Conservation (phyloP, 2,797 vertebrate species). For the Lerista edwardsae region DNA sequence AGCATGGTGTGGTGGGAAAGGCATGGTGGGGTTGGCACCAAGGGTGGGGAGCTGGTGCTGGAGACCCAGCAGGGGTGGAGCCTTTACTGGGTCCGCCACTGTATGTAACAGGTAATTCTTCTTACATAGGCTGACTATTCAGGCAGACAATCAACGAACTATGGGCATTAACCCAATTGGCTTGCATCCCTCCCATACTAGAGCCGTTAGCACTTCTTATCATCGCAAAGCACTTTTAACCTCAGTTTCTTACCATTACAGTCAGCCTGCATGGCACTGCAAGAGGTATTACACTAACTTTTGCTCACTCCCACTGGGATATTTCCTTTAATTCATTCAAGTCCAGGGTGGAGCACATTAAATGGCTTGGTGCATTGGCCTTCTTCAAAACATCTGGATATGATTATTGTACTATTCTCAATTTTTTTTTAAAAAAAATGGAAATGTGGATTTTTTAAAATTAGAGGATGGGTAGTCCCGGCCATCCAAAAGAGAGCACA, state of each 20-base stretch:
- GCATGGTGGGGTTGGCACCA: no score
- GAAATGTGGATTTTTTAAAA: conserved; percentile 5
- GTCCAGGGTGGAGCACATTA: conserved; percentile 14
- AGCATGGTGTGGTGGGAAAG: no score
- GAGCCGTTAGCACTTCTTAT: conserved; percentile 3
- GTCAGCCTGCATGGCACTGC: not conserved
- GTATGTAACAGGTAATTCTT: not conserved
- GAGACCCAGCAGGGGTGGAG: no score
- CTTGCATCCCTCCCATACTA: not conserved
- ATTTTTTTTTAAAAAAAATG: not conserved
- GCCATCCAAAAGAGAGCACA: not conserved
- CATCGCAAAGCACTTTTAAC: conserved; percentile 1
- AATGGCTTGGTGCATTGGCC: conserved; percentile 15
- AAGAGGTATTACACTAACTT: conserved; percentile 20
- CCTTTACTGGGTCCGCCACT: no score
- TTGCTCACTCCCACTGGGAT: conserved; percentile 37
- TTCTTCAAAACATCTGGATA: not conserved
- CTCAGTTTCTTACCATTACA: not conserved
- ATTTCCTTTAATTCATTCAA: conserved; percentile 30
- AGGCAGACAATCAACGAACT: not conserved
- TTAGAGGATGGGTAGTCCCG: conserved; percentile 14
- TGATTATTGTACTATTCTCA: not conserved
- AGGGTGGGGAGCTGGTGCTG: no score
- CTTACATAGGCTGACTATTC: not conserved
- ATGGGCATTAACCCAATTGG: not conserved